Conservation (phyloP, 2,113 vertebrate species). For the Conger conger region DNA sequence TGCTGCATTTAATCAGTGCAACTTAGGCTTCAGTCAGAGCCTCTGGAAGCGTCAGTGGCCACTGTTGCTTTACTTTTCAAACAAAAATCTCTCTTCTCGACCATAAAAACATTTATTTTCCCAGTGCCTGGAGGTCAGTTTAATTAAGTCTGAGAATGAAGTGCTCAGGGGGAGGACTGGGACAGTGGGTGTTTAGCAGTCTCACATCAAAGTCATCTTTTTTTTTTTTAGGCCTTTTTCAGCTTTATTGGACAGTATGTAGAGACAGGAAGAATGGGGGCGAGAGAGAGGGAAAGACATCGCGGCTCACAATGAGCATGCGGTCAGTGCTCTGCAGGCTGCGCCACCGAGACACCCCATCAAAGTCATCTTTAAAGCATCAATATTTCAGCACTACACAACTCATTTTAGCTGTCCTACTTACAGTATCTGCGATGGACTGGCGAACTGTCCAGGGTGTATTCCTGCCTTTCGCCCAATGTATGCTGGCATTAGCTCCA, state of each 20-base stretch:
- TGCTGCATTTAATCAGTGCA: background rate
- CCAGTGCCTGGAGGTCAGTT: background rate
- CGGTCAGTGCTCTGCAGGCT: too few relatives aligned
- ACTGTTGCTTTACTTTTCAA: background rate
- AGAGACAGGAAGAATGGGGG: too few relatives aligned
- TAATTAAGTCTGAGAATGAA: background rate
- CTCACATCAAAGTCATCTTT: background rate
- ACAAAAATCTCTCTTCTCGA: background rate
- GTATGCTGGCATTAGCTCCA: too few relatives aligned
- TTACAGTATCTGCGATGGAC: too few relatives aligned
- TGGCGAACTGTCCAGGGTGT: too few relatives aligned
- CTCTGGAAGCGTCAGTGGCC: background rate
- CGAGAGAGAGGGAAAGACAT: too few relatives aligned
- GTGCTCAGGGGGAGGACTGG: background rate
- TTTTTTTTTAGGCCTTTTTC: too few relatives aligned
- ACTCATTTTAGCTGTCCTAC: background rate
- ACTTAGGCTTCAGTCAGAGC: background rate
- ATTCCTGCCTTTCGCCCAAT: too few relatives aligned
- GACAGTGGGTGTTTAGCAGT: background rate
- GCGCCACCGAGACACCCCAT: too few relatives aligned
- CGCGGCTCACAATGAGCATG: too few relatives aligned
- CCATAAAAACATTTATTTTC: background rate
- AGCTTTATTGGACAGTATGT: too few relatives aligned
- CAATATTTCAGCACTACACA: conserved; percentile 3
- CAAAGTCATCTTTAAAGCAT: background rate